Conservation (phyloP, 2,888 invertebrate genomes). For the Ormyrus thymus region DNA sequence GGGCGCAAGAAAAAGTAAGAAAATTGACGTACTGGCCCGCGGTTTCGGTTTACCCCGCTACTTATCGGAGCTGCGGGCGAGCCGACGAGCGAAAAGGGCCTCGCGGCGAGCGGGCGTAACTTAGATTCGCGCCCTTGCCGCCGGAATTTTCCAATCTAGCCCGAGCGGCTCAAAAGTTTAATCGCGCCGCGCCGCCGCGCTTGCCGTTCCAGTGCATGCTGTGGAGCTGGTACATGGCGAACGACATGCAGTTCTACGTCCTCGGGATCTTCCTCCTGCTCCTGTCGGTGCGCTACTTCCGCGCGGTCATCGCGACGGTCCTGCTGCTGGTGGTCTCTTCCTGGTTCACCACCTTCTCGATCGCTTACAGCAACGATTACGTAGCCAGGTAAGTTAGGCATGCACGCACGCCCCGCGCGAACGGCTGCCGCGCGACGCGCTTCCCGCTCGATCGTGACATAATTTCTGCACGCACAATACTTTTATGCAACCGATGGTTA, state of each 20-base stretch:
- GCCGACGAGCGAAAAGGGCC: too few species aligned
- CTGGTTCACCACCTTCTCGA: conserved; percentile 85
- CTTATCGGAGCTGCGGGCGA: too few species aligned
- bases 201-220: conserved; percentile 73
- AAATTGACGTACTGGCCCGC: too few species aligned
- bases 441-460: conserved; percentile 28
- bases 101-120: background rate
- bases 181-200: background rate
- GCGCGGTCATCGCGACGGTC: conserved; percentile 79
- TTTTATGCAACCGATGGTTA: conserved; percentile 34
- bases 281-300: conserved; percentile 76
- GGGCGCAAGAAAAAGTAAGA: too few species aligned
- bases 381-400: conserved; percentile 70
- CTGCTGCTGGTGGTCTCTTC: conserved; percentile 81
- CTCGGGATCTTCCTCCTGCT: conserved; percentile 73
- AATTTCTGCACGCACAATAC: conserved; percentile 19
- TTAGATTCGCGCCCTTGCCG: background rate
- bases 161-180: conserved; percentile 13
- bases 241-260: conserved; percentile 75
- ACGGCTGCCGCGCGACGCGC: conserved; percentile 6
- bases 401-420: too few species aligned
- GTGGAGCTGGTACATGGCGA: conserved; percentile 76
- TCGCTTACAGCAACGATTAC: conserved; percentile 85
- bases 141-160: background rate
- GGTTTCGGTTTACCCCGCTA: too few species aligned